phyloP scores from a whole-genome alignment of 2,888 invertebrate species.

The Trichogramma evanescens region DNA sequence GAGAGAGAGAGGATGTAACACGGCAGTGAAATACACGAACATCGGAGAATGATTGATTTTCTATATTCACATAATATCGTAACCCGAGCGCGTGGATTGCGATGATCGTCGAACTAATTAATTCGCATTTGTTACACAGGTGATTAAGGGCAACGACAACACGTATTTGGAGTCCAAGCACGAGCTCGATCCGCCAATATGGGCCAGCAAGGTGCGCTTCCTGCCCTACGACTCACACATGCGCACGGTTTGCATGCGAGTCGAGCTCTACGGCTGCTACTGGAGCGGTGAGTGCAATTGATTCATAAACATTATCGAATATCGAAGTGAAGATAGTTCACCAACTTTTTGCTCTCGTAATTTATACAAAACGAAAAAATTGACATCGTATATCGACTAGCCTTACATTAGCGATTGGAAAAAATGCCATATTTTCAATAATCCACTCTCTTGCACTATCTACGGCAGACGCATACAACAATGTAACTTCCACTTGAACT shows the following conservation, averaged over 20 bases:
- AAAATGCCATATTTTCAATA: no score
- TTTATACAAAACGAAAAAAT: background rate
- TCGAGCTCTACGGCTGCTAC: slow-evolving; percentile 81
- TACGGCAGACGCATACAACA: background rate
- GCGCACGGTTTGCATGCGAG: slow-evolving; percentile 83
- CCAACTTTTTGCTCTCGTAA: background rate
- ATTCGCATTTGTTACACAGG: slow-evolving; percentile 50
- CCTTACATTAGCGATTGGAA: no score
- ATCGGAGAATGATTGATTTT: no score
- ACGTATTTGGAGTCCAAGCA: slow-evolving; percentile 76
- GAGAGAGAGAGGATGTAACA: no score
- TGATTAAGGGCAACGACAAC: slow-evolving; percentile 76
- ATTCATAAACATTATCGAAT: background rate
- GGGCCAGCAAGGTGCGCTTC: slow-evolving; percentile 78
- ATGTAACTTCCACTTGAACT: background rate
- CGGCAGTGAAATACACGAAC: no score
- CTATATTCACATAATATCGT: no score
- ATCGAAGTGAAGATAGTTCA: background rate
- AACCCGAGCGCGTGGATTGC: no score
- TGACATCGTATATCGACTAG: no score
- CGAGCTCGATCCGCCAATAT: slow-evolving; percentile 72
- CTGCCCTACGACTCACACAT: slow-evolving; percentile 76
- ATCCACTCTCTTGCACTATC: no score
- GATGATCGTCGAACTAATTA: no score
- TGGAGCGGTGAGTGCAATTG: slow-evolving; percentile 54